phyloP scores from a whole-genome alignment of 2,888 invertebrate genomes.

The Dorcus parallelipipedus region DNA sequence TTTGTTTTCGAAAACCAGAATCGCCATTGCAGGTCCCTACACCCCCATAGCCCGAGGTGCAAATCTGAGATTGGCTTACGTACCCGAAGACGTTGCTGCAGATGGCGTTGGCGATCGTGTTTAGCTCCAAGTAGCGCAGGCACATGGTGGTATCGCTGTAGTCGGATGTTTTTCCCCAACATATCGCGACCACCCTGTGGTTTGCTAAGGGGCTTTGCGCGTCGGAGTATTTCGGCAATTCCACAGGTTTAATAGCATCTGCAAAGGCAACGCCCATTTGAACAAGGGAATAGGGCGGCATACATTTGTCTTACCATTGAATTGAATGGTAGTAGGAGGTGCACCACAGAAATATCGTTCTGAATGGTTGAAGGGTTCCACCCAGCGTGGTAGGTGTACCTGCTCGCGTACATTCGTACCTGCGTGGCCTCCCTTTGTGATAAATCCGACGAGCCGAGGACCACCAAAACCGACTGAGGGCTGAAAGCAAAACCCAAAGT shows the following conservation, averaged over 20 bases:
- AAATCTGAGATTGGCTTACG: slow-evolving; percentile 7
- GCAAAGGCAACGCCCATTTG: no score
- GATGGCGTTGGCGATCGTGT: slow-evolving; percentile 4
- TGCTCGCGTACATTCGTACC: slow-evolving; percentile 12
- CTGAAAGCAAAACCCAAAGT: slow-evolving; percentile 3
- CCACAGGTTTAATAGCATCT: slow-evolving; percentile 10
- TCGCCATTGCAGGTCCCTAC: slow-evolving; percentile 14
- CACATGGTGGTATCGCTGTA: slow-evolving; percentile 6
- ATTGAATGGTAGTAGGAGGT: slow-evolving; percentile 9
- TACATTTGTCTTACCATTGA: not conserved
- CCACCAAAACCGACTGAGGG: slow-evolving; percentile 6
- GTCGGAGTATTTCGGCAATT: slow-evolving; percentile 8
- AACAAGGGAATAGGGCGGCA: not conserved
- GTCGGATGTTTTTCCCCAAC: slow-evolving; percentile 17
- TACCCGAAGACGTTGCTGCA: slow-evolving; percentile 2
- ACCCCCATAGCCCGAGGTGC: slow-evolving; percentile 2
- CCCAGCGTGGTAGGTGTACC: slow-evolving; percentile 14
- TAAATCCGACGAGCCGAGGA: slow-evolving; percentile 12
- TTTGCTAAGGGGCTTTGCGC: slow-evolving; percentile 6
- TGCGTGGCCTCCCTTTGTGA: slow-evolving; percentile 5
- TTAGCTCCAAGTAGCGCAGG: slow-evolving; percentile 8
- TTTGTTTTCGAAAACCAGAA: slow-evolving; percentile 5
- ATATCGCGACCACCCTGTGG: slow-evolving; percentile 8
- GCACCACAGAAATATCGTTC: slow-evolving; percentile 13
- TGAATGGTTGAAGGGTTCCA: slow-evolving; percentile 7